phyloP scores from a whole-genome alignment of 2,113 vertebrate genomes.

The Phoenicopterus ruber region DNA sequence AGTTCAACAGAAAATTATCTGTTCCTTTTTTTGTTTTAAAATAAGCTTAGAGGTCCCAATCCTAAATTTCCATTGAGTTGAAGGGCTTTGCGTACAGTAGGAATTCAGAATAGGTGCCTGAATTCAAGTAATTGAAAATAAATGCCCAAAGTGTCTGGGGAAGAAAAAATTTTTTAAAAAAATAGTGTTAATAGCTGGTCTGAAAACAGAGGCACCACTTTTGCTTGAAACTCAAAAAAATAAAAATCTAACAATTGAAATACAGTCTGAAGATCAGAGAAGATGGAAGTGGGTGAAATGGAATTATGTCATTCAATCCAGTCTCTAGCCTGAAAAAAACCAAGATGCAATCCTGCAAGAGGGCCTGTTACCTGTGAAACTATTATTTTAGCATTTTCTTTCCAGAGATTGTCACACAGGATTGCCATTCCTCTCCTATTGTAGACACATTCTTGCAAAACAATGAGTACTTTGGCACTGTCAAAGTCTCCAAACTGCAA shows the following conservation, averaged over 20 bases:
- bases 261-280: neutral
- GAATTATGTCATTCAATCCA: neutral
- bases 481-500: neutral
- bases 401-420: neutral
- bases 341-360: neutral
- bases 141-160: rapidly evolving
- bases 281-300: neutral
- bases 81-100: neutral
- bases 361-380: neutral
- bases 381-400: neutral
- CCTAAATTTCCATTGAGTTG: neutral
- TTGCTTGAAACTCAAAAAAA: neutral
- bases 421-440: neutral
- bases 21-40: neutral
- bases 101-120: neutral
- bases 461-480: neutral
- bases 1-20: rapidly evolving
- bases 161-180: too few species aligned
- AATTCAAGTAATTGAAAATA: neutral
- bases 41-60: neutral
- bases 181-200: neutral
- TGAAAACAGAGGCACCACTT: neutral
- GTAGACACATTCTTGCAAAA: neutral
- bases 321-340: neutral
- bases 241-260: neutral